A percentile compares a stretch with the other conserved stretches of the same genome.
These are phyloP conservation scores for Acropternis orthonyx DNA, from an alignment of 2,797 vertebrate species.

Conservation along the genomic window DNA sequence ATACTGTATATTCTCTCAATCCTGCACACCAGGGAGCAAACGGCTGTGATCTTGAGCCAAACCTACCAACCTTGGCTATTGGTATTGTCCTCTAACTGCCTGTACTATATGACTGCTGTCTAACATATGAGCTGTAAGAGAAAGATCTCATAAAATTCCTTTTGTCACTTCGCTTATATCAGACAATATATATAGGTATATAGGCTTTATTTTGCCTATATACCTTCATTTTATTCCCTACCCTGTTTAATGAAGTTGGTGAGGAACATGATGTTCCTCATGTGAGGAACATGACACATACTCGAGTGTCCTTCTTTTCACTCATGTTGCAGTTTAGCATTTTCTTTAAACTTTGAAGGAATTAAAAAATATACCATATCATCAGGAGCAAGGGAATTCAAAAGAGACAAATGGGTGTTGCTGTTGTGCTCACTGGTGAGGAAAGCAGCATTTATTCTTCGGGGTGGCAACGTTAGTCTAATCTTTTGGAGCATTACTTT, in stretches of 20 bases:
- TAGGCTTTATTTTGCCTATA: neutral
- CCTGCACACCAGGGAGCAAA: slow-evolving; percentile 3
- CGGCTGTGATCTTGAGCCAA: slow-evolving; percentile 5
- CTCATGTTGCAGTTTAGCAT: neutral
- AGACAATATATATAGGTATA: neutral
- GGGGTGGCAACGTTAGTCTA: neutral
- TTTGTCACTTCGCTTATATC: neutral
- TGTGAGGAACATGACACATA: neutral
- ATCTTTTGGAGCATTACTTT: neutral
- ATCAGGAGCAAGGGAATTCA: neutral
- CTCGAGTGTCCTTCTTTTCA: neutral
- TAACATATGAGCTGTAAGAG: neutral
- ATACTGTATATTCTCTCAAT: neutral
- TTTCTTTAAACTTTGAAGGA: neutral
- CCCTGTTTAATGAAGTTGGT: rapidly evolving
- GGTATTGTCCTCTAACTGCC: neutral
- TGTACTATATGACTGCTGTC: neutral
- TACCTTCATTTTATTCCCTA: neutral
- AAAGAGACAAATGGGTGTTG: neutral
- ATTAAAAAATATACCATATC: neutral
- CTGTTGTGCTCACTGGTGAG: neutral
- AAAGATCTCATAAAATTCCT: neutral
- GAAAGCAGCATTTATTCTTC: neutral
- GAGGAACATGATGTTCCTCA: neutral
- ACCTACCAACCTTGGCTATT: neutral